Evolutionary conservation across 2,113 vertebrate species (phyloP).

Genomic region (Columba janthina): DNA sequence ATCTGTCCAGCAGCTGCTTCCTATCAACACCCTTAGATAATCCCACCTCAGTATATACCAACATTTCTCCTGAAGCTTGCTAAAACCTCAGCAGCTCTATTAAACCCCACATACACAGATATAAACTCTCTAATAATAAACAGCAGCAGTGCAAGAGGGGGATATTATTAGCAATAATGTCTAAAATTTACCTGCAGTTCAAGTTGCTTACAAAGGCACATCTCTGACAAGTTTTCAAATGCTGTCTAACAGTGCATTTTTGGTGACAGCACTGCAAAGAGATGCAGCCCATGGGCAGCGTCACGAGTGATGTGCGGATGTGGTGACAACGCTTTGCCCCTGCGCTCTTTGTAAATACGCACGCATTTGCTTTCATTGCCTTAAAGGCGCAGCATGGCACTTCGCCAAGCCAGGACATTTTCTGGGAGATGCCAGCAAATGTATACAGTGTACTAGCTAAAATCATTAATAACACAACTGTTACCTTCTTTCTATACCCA

Average conservation of each 20-base stretch:
- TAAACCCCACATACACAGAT: not conserved
- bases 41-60: not conserved
- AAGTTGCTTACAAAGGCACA: conserved; percentile 13
- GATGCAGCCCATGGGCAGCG: not conserved
- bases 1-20: conserved; percentile 64
- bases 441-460: not conserved
- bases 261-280: conserved; percentile 27
- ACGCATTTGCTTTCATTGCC: conserved; percentile 11
- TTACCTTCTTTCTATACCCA: not conserved
- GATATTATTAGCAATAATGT: not conserved
- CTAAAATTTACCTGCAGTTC: conserved; percentile 42
- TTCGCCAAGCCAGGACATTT: not conserved
- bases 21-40: conserved; percentile 31
- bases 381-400: conserved; percentile 53
- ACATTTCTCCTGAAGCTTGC: not conserved
- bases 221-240: conserved; percentile 1
- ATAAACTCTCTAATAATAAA: not conserved
- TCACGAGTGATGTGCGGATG: conserved; percentile 47
- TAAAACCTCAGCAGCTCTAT: not conserved
- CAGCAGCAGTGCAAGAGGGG: not conserved
- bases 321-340: not conserved
- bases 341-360: conserved; percentile 4
- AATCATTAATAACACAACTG: not conserved
- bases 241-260: conserved; percentile 6
- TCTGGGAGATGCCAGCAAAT: not conserved